phyloP scores from a whole-genome alignment of 2,797 vertebrate species.

The Xenopus petersii region DNA sequence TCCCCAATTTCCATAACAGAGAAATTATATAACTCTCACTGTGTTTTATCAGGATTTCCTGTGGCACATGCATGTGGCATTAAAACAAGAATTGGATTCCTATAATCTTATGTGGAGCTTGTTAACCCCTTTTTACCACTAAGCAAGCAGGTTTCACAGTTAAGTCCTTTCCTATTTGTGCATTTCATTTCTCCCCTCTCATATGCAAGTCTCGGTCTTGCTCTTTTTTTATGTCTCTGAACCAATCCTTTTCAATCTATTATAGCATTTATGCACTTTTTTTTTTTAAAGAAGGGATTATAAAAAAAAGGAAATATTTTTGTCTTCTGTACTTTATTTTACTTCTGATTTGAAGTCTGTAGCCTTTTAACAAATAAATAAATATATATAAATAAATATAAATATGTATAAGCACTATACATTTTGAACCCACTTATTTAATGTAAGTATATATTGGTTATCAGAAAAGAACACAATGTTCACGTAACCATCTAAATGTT shows the following conservation, averaged over 20 bases:
- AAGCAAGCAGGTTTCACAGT: slow-evolving; percentile 63
- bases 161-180: slow-evolving; percentile 51
- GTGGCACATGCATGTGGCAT: slow-evolving; percentile 66
- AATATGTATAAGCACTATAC: slow-evolving; percentile 61
- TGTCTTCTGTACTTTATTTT: slow-evolving; percentile 57
- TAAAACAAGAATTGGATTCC: slow-evolving; percentile 57
- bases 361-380: slow-evolving; percentile 60
- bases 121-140: slow-evolving; percentile 61
- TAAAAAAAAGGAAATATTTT: slow-evolving; percentile 51
- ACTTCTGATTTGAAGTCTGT: slow-evolving; percentile 60
- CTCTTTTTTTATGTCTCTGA: slow-evolving; percentile 61
- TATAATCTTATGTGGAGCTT: slow-evolving; percentile 53
- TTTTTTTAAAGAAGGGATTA: slow-evolving; percentile 59
- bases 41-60: slow-evolving; percentile 57
- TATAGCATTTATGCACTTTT: slow-evolving; percentile 61
- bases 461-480: slow-evolving; percentile 48
- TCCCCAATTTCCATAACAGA: slow-evolving; percentile 40
- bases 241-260: slow-evolving; percentile 55
- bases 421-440: slow-evolving; percentile 62
- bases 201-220: slow-evolving; percentile 43
- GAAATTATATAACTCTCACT: slow-evolving; percentile 51
- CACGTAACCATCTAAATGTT: slow-evolving; percentile 50
- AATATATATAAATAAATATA: slow-evolving; percentile 51
- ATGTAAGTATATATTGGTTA: slow-evolving; percentile 53
- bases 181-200: slow-evolving; percentile 48